Conservation (phyloP, 2,888 invertebrate species). For the Dynastes tityus region DNA sequence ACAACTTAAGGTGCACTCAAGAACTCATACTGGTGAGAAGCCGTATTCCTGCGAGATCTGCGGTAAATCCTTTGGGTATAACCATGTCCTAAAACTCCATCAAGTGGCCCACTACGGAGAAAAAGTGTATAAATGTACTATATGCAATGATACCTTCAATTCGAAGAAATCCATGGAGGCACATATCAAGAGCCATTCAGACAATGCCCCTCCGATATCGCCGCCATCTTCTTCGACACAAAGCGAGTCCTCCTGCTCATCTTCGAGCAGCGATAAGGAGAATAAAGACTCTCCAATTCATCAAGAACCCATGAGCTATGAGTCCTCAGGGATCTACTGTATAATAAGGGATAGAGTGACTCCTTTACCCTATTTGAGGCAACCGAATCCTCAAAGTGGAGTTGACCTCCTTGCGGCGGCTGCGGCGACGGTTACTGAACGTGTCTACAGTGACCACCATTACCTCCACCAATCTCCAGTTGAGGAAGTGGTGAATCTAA, state of each 20-base stretch:
- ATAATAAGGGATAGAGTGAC: slow-evolving; percentile 63
- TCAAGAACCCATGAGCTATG: slow-evolving; percentile 63
- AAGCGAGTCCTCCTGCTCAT: slow-evolving; percentile 68
- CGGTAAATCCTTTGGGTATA: slow-evolving; percentile 92
- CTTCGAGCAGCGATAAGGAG: slow-evolving; percentile 72
- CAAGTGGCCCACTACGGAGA: slow-evolving; percentile 91
- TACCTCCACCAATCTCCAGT: slow-evolving; percentile 55
- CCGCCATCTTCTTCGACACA: slow-evolving; percentile 62
- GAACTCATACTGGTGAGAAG: slow-evolving; percentile 93
- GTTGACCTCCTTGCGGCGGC: slow-evolving; percentile 70
- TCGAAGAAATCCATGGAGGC: slow-evolving; percentile 93
- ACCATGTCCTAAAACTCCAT: slow-evolving; percentile 91
- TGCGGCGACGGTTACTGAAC: slow-evolving; percentile 69
- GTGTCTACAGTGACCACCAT: slow-evolving; percentile 64
- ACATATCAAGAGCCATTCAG: slow-evolving; percentile 86
- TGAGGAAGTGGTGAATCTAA: slow-evolving; percentile 65
- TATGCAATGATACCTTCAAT: slow-evolving; percentile 92
- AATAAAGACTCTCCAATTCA: slow-evolving; percentile 67
- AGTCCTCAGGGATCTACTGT: slow-evolving; percentile 65
- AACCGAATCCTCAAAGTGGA: slow-evolving; percentile 63
- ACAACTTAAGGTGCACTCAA: slow-evolving; percentile 91
- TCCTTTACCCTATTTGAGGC: slow-evolving; percentile 53
- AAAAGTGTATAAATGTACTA: slow-evolving; percentile 93
- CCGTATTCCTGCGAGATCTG: slow-evolving; percentile 94
- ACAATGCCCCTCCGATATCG: slow-evolving; percentile 67